These are phyloP conservation scores for Venustaconcha ellipsiformis DNA, from an alignment of 1,140 invertebrate genomes.

Conservation along the genomic window DNA sequence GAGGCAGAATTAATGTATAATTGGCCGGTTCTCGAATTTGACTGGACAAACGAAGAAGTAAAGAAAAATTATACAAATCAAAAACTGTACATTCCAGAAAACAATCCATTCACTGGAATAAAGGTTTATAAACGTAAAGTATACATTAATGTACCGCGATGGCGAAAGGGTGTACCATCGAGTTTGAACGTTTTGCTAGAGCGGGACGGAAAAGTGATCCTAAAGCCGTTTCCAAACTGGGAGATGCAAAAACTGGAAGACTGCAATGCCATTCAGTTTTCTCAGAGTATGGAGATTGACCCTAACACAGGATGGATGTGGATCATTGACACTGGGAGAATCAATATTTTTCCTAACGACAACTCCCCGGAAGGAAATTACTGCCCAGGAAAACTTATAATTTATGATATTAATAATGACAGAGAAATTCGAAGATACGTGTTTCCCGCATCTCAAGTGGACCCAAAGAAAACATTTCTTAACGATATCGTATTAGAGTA, in stretches of 20 bases:
- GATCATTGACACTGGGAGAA: slow-evolving; percentile 32
- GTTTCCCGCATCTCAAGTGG: slow-evolving; percentile 23
- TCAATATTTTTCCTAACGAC: neutral
- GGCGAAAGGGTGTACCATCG: slow-evolving; percentile 25
- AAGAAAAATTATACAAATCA: slow-evolving; percentile 3
- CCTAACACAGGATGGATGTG: slow-evolving; percentile 36
- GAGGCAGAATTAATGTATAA: slow-evolving; percentile 16
- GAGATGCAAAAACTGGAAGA: slow-evolving; percentile 25
- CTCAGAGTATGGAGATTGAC: slow-evolving; percentile 40
- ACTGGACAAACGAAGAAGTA: slow-evolving; percentile 21
- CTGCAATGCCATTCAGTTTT: slow-evolving; percentile 31
- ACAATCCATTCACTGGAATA: slow-evolving; percentile 31
- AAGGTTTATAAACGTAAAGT: slow-evolving; percentile 32
- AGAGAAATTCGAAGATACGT: slow-evolving; percentile 11
- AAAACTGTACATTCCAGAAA: slow-evolving; percentile 16
- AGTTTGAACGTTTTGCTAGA: slow-evolving; percentile 20
- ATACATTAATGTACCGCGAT: slow-evolving; percentile 36
- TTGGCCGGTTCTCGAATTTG: slow-evolving; percentile 24
- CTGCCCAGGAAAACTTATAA: slow-evolving; percentile 34
- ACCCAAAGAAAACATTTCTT: slow-evolving; percentile 12
- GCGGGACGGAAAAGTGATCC: slow-evolving; percentile 5
- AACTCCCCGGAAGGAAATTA: slow-evolving; percentile 1
- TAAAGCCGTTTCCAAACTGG: slow-evolving; percentile 33
- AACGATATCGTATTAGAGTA: slow-evolving; percentile 40
- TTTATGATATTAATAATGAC: slow-evolving; percentile 31